phyloP scores from a whole-genome alignment of 2,888 invertebrate species.

The Macrosoma leucophasiata region DNA sequence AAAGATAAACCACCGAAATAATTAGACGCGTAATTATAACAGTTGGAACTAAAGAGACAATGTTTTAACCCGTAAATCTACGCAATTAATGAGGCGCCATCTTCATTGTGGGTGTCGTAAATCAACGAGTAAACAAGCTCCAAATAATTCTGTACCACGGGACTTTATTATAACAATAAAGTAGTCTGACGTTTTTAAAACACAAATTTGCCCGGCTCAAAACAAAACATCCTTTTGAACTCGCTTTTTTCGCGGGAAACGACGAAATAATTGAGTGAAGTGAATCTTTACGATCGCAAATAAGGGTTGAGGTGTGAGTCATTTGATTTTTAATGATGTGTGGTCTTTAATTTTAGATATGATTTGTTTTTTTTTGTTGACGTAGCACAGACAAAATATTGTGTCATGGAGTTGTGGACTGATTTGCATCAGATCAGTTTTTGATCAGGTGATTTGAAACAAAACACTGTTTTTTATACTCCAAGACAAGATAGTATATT shows the following conservation, averaged over 20 bases:
- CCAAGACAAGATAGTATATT: no score
- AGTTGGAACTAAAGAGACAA: conserved; percentile 16
- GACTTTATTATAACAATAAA: conserved; percentile 63
- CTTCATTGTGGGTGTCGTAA: conserved; percentile 33
- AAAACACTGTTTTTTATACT: no score
- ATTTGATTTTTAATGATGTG: no score
- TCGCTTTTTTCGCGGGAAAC: conserved; percentile 33
- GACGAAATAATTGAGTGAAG: conserved; percentile 24
- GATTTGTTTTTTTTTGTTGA: no score
- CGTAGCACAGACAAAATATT: no score
- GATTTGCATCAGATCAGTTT: no score
- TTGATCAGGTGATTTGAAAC: no score
- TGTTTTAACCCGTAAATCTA: conserved; percentile 33
- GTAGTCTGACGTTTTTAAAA: conserved; percentile 41
- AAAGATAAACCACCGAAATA: no score
- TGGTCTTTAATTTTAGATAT: no score
- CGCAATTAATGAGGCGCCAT: conserved; percentile 36
- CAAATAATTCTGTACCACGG: conserved; percentile 43
- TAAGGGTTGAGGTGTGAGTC: no score
- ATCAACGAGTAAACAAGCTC: conserved; percentile 46
- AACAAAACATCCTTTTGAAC: conserved; percentile 50
- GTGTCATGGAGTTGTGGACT: no score
- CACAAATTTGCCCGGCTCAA: conserved; percentile 45
- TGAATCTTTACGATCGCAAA: conserved; percentile 5
- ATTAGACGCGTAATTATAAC: no score